Base-by-base conservation (phyloP, 2,888 invertebrate genomes). In the Dicranocentrus wangi region DNA sequence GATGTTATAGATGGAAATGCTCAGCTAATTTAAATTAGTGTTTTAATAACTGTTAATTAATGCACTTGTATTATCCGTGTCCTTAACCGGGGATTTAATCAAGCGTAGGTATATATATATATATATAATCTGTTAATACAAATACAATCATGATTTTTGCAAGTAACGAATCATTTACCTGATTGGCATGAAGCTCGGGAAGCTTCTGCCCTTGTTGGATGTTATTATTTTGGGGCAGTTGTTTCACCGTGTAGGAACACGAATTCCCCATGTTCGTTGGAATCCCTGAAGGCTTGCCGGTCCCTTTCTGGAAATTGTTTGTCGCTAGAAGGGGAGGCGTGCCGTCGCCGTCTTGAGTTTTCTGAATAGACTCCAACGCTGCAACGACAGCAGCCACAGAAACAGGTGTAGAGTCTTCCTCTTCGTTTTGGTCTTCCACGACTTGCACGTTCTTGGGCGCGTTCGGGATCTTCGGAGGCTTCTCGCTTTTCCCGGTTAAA, bases 191-290 rank as follows among this genome's bases (percentile, higher is more conserved):
- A 21, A 73, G 27, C 19, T 73, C 65, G 51, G 73, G 65, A 21
- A 73, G 53, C 0, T 60, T 72, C 7, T 21, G 15, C 10, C 58
- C 43, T 21, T 75, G 66, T 21, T 68, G 47, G 10, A 27, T 42
- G 13, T 39, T 60, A 28, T 77, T 42, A 21, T 63, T 25, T 15
- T 61, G 72, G 3, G 78, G 82, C 2, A 69, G 21, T 63, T 85
- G 85, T 47, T 85, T 85, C 7, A 85, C 69, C 43, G 82, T 84
- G 71, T 85, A 85, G 10, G 85, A 85, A 47, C 85, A 85, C 8
- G 84, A 76, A 51, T 85, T 85, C n/a, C 85, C 85, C 85, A 85
- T 85, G 63, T 82, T 84, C 58, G 66, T 17, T 10, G 21, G 28
- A 47, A 68, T 19, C 15, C 28, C 28, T 19, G 51, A 10, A 19